Evolutionary conservation across 2,797 vertebrate genomes (phyloP), one percentile per base, ranked within the genome.

Genomic region (Mus spretus): DNA sequence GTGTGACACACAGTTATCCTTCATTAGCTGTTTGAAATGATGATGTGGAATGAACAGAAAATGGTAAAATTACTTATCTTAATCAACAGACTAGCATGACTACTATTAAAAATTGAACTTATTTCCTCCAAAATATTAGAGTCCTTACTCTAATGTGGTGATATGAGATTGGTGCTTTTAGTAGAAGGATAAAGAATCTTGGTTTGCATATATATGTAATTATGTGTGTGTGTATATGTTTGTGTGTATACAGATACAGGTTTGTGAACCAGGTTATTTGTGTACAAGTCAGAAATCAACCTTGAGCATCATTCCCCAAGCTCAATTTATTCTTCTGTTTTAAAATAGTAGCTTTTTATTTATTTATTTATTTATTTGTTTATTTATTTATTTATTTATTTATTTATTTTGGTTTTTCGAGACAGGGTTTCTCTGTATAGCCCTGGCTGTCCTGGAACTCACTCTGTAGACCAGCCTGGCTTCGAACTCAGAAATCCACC

Each of bases 371-470:
- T 40, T 77, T 3, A n/a, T 50, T 15, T 0, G n/a, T n/a, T 57
- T 19, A 0, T 55, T 55, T 2, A n/a, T 1, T 47, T 77, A 13
- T 40, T 57, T 19, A 0, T 55, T 55, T 2, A n/a, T 1, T 47
- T 77, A 13, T 40, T 77, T 3, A n/a, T 50, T 15, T 0, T 44
- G 3, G 44, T 44, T 44, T 44, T 44, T 4, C 3, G 5, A 44
- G 44, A 44, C 44, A 44, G 44, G 44, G 44, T 44, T 44, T 44
- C 44, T 44, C 44, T 44, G 5, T 44, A 44, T 44, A 44, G 44
- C 44, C 44, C 44, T 44, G 44, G 44, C 44, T 44, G 44, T 44
- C 44, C 44, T 44, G 44, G 5, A 44, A 44, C 44, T 44, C 44
- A 44, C 44, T 44, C 3, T 44, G 44, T 44, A 44, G 44, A 44